A percentile compares a stretch with the other conserved stretches of the same genome.
These are phyloP conservation scores for Prionace glauca DNA, from an alignment of 2,797 vertebrate genomes.

Conservation along the genomic window DNA sequence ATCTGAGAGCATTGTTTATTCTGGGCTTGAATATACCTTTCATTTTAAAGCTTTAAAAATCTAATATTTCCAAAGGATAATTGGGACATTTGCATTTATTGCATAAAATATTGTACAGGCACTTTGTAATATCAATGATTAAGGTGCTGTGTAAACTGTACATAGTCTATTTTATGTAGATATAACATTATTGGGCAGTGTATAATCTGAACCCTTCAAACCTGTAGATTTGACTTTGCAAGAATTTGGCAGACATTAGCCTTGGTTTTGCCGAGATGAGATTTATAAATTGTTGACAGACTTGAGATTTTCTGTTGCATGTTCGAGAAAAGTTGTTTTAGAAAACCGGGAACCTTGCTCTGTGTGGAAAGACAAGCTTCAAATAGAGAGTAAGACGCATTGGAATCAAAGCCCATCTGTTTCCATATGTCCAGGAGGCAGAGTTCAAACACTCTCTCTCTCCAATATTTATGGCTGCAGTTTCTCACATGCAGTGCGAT, in stretches of 20 bases:
- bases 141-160: background rate
- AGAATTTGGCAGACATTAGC: background rate
- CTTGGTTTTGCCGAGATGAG: too few species aligned
- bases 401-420: slow-evolving; percentile 8
- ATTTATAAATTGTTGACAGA: slow-evolving; percentile 10
- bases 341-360: background rate
- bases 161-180: background rate
- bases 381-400: background rate
- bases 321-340: background rate
- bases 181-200: background rate
- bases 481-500: slow-evolving; percentile 11
- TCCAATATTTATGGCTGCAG: background rate
- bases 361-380: background rate
- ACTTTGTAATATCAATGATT: background rate
- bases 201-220: background rate
- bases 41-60: background rate
- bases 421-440: background rate
- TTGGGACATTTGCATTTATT: background rate
- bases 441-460: background rate
- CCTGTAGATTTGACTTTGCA: background rate
- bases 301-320: background rate
- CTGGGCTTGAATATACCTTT: background rate
- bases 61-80: background rate
- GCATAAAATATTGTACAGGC: background rate
- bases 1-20: background rate